phyloP scores from a whole-genome alignment of 2,113 vertebrate genomes.

The Helogale parvula region DNA sequence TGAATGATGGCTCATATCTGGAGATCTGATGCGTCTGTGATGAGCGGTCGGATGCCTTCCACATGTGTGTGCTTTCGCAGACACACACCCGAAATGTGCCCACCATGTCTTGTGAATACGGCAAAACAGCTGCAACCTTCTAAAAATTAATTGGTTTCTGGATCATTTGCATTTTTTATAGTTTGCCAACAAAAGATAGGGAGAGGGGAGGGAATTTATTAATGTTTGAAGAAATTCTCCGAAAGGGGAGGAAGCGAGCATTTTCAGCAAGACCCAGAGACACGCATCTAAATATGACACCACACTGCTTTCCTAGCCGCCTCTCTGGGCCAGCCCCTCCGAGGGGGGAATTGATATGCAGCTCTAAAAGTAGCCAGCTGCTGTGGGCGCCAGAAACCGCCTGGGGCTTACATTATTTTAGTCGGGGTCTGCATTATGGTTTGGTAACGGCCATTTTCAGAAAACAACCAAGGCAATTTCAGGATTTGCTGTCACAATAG shows the following conservation, averaged over 20 bases:
- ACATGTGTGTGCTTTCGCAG: slow-evolving; percentile 21
- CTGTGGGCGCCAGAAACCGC: slow-evolving; percentile 71
- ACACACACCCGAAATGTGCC: slow-evolving; percentile 18
- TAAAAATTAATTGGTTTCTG: slow-evolving; percentile 85
- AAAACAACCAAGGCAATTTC: slow-evolving; percentile 85
- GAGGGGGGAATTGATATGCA: slow-evolving; percentile 76
- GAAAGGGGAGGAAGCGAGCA: not conserved
- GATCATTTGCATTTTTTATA: slow-evolving; percentile 86
- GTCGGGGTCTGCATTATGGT: slow-evolving; percentile 80
- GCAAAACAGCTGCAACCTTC: slow-evolving; percentile 84
- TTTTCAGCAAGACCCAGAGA: slow-evolving; percentile 69
- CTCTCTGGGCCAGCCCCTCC: slow-evolving; percentile 64
- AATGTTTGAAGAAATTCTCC: slow-evolving; percentile 71
- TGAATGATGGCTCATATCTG: slow-evolving; percentile 74
- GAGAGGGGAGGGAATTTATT: slow-evolving; percentile 79
- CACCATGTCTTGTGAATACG: slow-evolving; percentile 77
- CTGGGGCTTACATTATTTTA: slow-evolving; percentile 76
- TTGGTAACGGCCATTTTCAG: slow-evolving; percentile 84
- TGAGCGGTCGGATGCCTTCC: slow-evolving; percentile 67
- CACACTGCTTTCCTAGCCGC: not conserved
- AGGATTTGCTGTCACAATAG: slow-evolving; percentile 84
- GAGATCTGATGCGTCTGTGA: slow-evolving; percentile 76
- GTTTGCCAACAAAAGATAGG: slow-evolving; percentile 85
- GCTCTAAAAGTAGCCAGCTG: slow-evolving; percentile 80
- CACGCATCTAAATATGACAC: slow-evolving; percentile 68